These are phyloP conservation scores for Zaprionus taronus DNA, from an alignment of 1,140 invertebrate genomes.

Conservation along the genomic window DNA sequence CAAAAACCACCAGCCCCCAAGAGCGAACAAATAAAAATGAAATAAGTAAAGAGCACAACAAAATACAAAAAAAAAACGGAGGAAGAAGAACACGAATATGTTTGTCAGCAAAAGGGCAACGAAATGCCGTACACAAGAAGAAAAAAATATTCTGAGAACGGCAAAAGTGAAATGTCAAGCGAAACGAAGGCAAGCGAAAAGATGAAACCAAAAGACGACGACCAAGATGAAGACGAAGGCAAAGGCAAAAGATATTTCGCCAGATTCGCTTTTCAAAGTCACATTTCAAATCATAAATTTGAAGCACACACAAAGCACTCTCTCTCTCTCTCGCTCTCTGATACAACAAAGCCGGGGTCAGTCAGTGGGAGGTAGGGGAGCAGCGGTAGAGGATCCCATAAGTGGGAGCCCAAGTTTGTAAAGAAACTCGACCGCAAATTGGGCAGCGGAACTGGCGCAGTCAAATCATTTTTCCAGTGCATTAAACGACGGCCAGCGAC, in stretches of 20 bases:
- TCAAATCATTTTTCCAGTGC: conserved; percentile 82
- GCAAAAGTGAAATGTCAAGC: conserved; percentile 79
- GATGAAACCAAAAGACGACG: conserved; percentile 33
- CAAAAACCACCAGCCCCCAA: conserved; percentile 21
- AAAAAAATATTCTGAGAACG: conserved; percentile 46
- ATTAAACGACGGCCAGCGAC: conserved; percentile 64
- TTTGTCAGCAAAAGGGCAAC: conserved; percentile 65
- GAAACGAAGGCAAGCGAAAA: conserved; percentile 58
- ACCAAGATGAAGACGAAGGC: conserved; percentile 15
- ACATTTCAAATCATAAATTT: conserved; percentile 78
- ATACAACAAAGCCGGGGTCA: conserved; percentile 34
- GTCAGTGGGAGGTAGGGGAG: neutral
- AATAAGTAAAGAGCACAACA: conserved; percentile 10
- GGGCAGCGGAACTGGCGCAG: conserved; percentile 58
- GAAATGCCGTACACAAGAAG: conserved; percentile 37
- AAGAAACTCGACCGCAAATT: conserved; percentile 63
- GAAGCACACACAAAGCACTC: conserved; percentile 46
- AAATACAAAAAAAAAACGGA: conserved; percentile 6
- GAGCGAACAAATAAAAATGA: conserved; percentile 3
- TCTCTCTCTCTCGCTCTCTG: neutral
- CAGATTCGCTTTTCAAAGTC: conserved; percentile 71
- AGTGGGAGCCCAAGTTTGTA: conserved; percentile 44
- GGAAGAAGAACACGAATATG: conserved; percentile 40
- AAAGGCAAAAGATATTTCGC: conserved; percentile 32
- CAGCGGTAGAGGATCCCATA: conserved; percentile 16